A percentile compares a stretch with the other conserved stretches of the same genome.
These are phyloP conservation scores for Aviceda subcristata DNA, from an alignment of 2,113 vertebrate genomes.

Conservation along the genomic window DNA sequence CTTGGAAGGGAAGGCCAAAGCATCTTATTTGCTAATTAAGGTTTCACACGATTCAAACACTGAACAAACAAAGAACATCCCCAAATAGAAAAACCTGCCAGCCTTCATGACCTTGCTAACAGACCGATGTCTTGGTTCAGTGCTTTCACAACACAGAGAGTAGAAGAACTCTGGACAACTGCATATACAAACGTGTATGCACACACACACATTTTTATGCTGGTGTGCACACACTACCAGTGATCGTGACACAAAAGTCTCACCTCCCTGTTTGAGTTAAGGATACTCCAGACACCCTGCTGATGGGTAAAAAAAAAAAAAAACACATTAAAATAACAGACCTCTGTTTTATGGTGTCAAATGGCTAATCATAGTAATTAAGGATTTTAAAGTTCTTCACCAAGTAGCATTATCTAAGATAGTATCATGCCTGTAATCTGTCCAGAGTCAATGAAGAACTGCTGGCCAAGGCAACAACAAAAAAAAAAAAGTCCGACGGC, in stretches of 20 bases:
- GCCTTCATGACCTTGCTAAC: neutral
- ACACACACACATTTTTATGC: neutral
- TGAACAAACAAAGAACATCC: neutral
- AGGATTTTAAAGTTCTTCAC: neutral
- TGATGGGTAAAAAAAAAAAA: neutral
- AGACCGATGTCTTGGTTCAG: neutral
- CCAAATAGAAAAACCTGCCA: conserved; percentile 11
- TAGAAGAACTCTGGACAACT: neutral
- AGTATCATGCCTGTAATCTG: neutral
- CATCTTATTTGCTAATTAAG: conserved; percentile 41
- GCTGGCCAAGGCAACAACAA: neutral
- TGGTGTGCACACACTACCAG: neutral
- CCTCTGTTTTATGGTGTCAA: neutral
- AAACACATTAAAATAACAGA: neutral
- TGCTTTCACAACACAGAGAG: neutral
- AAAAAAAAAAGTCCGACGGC: neutral
- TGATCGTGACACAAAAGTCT: neutral
- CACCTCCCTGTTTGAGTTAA: neutral
- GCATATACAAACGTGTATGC: neutral
- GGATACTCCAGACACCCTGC: neutral
- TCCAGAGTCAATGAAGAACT: neutral
- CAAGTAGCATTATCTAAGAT: neutral
- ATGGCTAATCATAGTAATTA: neutral
- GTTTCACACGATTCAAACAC: neutral
- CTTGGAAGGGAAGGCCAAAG: neutral